Conservation (phyloP, 2,888 invertebrate genomes). For the Exocentrus adspersus region DNA sequence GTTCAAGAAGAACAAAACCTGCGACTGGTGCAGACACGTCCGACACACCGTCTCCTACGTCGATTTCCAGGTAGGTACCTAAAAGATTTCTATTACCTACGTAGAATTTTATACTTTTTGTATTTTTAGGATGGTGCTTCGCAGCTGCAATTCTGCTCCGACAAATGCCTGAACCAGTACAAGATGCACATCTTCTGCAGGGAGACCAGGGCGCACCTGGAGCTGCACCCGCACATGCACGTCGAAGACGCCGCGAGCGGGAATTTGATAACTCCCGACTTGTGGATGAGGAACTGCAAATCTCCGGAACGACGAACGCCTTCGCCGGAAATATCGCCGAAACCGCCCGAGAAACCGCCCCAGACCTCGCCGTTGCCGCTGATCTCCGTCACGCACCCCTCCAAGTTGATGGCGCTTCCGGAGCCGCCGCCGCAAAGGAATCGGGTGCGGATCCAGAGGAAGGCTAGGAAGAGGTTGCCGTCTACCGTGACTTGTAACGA, state of each 20-base stretch:
- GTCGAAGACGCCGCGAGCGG: slow-evolving; percentile 52
- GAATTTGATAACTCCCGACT: slow-evolving; percentile 84
- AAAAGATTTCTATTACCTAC: neutral
- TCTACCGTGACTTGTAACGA: slow-evolving; percentile 62
- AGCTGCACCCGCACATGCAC: slow-evolving; percentile 81
- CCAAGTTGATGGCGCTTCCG: slow-evolving; percentile 68
- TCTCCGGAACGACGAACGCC: slow-evolving; percentile 51
- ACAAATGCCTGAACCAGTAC: slow-evolving; percentile 94
- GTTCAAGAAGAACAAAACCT: slow-evolving; percentile 90
- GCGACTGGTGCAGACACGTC: slow-evolving; percentile 94
- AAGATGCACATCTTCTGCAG: slow-evolving; percentile 97
- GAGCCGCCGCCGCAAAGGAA: slow-evolving; percentile 59
- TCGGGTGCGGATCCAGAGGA: slow-evolving; percentile 61
- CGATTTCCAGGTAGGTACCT: slow-evolving; percentile 71
- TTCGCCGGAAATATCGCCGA: slow-evolving; percentile 58
- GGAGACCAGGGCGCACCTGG: slow-evolving; percentile 91
- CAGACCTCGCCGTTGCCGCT: slow-evolving; percentile 70
- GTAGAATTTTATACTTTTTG: neutral
- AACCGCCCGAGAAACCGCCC: slow-evolving; percentile 41
- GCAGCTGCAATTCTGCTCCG: slow-evolving; percentile 90
- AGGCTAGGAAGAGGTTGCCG: slow-evolving; percentile 60
- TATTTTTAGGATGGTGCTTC: slow-evolving; percentile 82
- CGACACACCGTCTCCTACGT: slow-evolving; percentile 89
- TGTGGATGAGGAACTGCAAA: slow-evolving; percentile 87
- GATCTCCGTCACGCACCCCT: slow-evolving; percentile 73